Evolutionary conservation across 2,113 vertebrate genomes (phyloP).

Genomic region (Jacana jacana): DNA sequence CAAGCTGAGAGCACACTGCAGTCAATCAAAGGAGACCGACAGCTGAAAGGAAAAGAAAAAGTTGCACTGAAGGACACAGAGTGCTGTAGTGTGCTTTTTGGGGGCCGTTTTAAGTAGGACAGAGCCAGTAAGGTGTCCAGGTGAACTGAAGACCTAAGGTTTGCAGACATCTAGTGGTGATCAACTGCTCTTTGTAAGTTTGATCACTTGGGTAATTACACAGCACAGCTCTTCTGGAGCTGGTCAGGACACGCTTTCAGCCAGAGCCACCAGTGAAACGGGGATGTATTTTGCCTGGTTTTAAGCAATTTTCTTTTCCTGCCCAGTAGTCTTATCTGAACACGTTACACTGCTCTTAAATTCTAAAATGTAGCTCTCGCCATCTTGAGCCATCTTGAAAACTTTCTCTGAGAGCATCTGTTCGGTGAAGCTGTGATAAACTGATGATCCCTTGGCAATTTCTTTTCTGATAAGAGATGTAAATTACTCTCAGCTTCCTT

Average conservation of each 20-base stretch:
- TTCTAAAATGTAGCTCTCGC: background rate
- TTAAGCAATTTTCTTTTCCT: background rate
- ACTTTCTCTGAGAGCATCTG: conserved; percentile 5
- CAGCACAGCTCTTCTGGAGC: background rate
- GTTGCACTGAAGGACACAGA: background rate
- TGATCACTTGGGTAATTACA: background rate
- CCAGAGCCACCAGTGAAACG: background rate
- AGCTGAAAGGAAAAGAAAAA: background rate
- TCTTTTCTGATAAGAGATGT: conserved; percentile 32
- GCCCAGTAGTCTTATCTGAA: background rate
- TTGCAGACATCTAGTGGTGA: background rate
- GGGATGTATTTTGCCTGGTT: background rate
- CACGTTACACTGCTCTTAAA: background rate
- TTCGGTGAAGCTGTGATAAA: background rate
- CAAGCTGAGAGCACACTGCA: fast-evolving
- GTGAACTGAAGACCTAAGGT: background rate
- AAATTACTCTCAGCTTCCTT: conserved; percentile 42
- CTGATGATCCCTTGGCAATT: conserved; percentile 8
- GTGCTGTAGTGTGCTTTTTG: background rate
- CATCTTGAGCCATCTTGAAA: background rate
- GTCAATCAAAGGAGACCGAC: background rate
- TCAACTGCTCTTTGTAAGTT: background rate
- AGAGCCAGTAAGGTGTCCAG: background rate
- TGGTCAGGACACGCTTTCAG: background rate
- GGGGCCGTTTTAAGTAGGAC: background rate